Percentiles rank a stretch among this genome's conserved stretches.
Conservation (phyloP, 2,797 vertebrate genomes). For the Poecilia picta region DNA sequence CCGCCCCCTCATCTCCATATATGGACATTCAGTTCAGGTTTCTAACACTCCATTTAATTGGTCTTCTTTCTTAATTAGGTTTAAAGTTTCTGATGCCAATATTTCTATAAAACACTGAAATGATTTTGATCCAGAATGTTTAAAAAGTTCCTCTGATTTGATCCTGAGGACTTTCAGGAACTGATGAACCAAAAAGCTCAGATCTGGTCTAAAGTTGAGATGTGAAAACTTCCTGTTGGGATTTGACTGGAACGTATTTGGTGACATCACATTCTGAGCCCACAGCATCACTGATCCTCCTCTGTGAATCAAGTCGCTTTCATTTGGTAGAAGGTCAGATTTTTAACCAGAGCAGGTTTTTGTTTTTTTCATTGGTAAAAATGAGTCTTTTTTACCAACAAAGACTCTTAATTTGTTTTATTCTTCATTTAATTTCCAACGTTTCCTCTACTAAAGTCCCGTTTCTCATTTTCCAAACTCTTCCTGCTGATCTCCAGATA, state of each 20-base stretch:
- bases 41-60: too few species aligned
- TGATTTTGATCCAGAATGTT: neutral
- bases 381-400: too few species aligned
- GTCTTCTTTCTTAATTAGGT: too few species aligned
- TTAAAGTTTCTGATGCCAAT: neutral
- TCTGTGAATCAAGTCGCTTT: neutral
- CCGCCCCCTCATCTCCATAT: too few species aligned
- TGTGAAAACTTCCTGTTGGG: too few species aligned
- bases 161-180: neutral
- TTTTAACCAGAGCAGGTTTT: neutral
- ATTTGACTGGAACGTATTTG: too few species aligned
- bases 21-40: too few species aligned
- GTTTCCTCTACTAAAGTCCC: neutral
- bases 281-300: neutral
- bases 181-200: neutral
- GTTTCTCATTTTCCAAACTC: too few species aligned
- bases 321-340: neutral
- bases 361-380: too few species aligned
- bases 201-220: too few species aligned
- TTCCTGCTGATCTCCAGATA: neutral
- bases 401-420: neutral
- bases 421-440: neutral
- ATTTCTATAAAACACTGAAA: neutral
- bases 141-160: neutral
- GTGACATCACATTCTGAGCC: neutral